phyloP scores from a whole-genome alignment of 1,140 invertebrate species.

The Holcopasites calliopsidis region DNA sequence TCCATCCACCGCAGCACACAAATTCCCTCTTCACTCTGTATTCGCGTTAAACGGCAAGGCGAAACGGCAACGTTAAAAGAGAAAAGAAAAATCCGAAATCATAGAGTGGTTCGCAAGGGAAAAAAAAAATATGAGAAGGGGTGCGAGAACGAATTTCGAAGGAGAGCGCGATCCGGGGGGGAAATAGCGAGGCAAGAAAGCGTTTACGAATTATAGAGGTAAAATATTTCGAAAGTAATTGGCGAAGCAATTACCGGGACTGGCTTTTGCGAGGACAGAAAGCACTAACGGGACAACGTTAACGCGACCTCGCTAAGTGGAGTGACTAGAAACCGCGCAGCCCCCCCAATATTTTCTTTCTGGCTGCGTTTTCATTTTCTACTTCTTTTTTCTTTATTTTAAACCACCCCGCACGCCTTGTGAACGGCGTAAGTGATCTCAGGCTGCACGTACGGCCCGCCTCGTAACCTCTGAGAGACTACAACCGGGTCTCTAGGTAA shows the following conservation, averaged over 20 bases:
- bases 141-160: background rate
- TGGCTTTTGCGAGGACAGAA: constrained; percentile 1
- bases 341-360: background rate
- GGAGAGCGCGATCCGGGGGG: background rate
- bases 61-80: background rate
- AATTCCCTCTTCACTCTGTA: background rate
- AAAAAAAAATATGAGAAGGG: background rate
- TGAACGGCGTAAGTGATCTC: background rate
- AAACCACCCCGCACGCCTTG: background rate
- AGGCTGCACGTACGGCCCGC: background rate
- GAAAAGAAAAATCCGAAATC: too few species aligned
- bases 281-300: constrained; percentile 38
- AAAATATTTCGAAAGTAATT: constrained; percentile 38
- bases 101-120: background rate
- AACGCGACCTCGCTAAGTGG: constrained; percentile 4
- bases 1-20: too few species aligned
- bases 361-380: background rate
- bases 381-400: background rate
- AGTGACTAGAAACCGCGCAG: background rate
- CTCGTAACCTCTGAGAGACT: background rate
- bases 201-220: constrained; percentile 17
- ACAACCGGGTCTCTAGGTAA: background rate
- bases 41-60: background rate
- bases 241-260: constrained; percentile 23
- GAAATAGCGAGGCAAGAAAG: background rate